A percentile compares a stretch with the other conserved stretches of the same genome.
Conservation (phyloP, 2,888 invertebrate species). For the Argyra leucocephala region DNA sequence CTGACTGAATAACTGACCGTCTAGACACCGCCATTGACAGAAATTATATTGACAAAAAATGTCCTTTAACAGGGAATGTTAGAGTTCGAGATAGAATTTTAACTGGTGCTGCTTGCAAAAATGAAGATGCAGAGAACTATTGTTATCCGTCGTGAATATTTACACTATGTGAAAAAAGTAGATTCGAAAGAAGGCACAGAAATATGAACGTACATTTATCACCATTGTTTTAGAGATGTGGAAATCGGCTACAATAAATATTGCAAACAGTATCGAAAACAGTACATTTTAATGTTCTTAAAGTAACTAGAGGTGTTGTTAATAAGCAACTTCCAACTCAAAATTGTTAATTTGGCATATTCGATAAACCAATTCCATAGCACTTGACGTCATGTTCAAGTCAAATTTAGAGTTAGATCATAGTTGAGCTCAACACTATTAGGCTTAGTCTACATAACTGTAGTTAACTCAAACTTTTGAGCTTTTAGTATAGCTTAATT, state of each 20-base stretch:
- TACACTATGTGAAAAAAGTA: slow-evolving; percentile 96
- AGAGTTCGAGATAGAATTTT: slow-evolving; percentile 95
- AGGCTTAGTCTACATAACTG: too few species aligned
- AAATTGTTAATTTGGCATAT: too few species aligned
- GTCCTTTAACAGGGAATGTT: slow-evolving; percentile 98
- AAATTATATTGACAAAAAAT: slow-evolving; percentile 99
- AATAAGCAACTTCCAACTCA: too few species aligned
- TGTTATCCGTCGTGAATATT: slow-evolving; percentile 93
- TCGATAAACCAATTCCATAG: too few species aligned
- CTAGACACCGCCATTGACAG: slow-evolving; percentile 98
- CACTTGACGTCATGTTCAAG: too few species aligned
- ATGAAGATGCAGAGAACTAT: slow-evolving; percentile 99
- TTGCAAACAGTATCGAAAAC: slow-evolving; percentile 96
- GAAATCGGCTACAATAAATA: slow-evolving; percentile 89
- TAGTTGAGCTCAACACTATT: too few species aligned
- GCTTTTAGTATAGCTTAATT: too few species aligned
- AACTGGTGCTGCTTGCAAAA: slow-evolving; percentile 90
- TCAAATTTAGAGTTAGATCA: too few species aligned
- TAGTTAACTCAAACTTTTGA: too few species aligned
- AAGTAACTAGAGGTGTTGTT: slow-evolving; percentile 89
- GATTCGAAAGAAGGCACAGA: slow-evolving; percentile 97
- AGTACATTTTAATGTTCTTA: slow-evolving; percentile 96
- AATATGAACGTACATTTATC: slow-evolving; percentile 98
- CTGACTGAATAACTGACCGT: too few species aligned
- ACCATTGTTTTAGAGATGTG: slow-evolving; percentile 97